Evolutionary conservation across 2,113 vertebrate genomes (phyloP).

Genomic region (Myodes glareolus): DNA sequence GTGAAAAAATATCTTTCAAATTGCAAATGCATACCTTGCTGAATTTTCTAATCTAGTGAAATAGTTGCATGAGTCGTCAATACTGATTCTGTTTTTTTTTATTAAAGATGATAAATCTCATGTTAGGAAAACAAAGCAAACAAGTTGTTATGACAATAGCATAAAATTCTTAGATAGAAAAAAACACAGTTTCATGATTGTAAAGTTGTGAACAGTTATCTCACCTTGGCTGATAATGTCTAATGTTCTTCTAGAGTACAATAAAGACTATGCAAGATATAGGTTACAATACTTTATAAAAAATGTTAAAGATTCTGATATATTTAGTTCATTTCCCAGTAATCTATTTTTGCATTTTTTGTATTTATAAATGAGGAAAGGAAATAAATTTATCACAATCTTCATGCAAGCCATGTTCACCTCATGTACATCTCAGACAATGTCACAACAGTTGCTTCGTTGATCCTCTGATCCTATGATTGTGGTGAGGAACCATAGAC

Average conservation of each 20-base stretch:
- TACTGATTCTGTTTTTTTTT: background rate
- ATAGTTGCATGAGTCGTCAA: background rate
- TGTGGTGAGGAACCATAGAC: background rate
- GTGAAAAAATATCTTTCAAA: background rate
- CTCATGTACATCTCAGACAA: background rate
- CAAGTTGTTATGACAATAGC: background rate
- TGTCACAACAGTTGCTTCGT: background rate
- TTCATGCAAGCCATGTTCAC: background rate
- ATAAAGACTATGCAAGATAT: background rate
- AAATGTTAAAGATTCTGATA: background rate
- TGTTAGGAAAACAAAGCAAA: background rate
- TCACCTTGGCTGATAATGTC: background rate
- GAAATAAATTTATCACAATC: background rate
- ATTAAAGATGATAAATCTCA: background rate
- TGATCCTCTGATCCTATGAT: background rate
- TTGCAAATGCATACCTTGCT: background rate
- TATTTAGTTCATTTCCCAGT: background rate
- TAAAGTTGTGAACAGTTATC: background rate
- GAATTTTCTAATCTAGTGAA: background rate
- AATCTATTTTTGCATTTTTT: background rate
- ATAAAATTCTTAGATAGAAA: background rate
- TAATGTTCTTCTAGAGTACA: background rate
- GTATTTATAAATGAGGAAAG: background rate
- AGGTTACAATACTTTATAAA: constrained; percentile 30
- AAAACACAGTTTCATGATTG: background rate